A percentile compares a stretch with the other conserved stretches of the same genome.
phyloP scores from a whole-genome alignment of 2,888 invertebrate genomes.

The Pandemis corylana region DNA sequence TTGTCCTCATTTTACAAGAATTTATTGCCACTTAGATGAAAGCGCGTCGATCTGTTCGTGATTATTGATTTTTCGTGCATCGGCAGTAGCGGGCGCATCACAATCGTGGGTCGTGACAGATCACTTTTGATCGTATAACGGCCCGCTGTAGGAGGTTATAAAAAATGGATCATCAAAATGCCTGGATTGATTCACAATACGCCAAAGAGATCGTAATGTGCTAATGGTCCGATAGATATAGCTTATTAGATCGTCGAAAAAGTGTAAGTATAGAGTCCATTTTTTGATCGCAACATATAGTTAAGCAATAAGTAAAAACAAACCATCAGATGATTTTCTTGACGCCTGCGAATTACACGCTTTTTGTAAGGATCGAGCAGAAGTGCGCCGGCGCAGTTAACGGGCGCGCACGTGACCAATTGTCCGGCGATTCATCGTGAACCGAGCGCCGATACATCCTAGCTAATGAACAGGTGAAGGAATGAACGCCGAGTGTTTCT shows the following conservation, averaged over 20 bases:
- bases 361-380: conserved; percentile 38
- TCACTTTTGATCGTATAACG: conserved; percentile 57
- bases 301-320: conserved; percentile 50
- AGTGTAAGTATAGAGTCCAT: conserved; percentile 7
- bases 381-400: conserved; percentile 49
- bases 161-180: conserved; percentile 42
- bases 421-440: conserved; percentile 60
- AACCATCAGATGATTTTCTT: conserved; percentile 46
- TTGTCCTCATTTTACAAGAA: conserved; percentile 37
- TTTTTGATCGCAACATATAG: conserved; percentile 46
- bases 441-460: conserved; percentile 54
- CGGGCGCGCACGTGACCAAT: conserved; percentile 64
- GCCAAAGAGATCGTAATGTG: conserved; percentile 17
- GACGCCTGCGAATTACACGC: conserved; percentile 49
- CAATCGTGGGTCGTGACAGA: conserved; percentile 64
- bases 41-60: conserved; percentile 53
- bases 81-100: conserved; percentile 50
- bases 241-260: conserved; percentile 21
- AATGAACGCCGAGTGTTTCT: conserved; percentile 44
- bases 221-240: conserved; percentile 13
- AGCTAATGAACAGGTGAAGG: conserved; percentile 39
- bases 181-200: conserved; percentile 31
- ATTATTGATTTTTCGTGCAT: conserved; percentile 60
- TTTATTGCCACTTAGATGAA: conserved; percentile 39
- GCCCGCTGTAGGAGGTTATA: conserved; percentile 45